Evolutionary conservation across 2,113 vertebrate species (phyloP).

Genomic region (Grammomys surdaster): DNA sequence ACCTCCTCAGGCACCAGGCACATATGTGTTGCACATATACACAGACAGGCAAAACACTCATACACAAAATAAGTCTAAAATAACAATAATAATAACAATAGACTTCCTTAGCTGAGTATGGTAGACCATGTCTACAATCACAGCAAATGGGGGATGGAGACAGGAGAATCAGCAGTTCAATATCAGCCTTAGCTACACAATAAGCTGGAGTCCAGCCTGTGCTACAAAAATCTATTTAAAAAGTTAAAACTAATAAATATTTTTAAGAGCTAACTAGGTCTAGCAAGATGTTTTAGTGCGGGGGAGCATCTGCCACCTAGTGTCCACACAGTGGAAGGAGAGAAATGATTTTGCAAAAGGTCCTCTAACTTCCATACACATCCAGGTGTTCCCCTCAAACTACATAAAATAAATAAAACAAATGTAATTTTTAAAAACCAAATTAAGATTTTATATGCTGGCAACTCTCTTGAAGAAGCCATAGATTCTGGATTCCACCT

Average conservation of each 20-base stretch:
- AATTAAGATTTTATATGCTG: neutral
- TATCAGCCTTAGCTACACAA: neutral
- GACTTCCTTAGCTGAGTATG: neutral
- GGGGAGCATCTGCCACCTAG: neutral
- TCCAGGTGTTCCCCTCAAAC: neutral
- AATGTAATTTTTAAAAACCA: neutral
- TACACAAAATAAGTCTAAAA: neutral
- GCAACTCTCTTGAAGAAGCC: neutral
- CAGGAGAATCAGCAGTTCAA: neutral
- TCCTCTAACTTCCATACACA: neutral
- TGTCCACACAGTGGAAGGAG: neutral
- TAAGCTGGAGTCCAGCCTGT: neutral
- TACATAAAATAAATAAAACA: neutral
- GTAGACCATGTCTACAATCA: neutral
- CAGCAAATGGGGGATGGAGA: neutral
- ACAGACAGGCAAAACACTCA: neutral
- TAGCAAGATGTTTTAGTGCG: neutral
- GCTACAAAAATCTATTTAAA: neutral
- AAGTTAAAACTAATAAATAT: neutral
- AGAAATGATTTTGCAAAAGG: neutral
- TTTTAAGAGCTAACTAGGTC: neutral
- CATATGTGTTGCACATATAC: too few species aligned
- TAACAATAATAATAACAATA: neutral
- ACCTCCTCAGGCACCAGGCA: neutral
- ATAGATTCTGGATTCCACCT: neutral